phyloP scores from a whole-genome alignment of 1,140 invertebrate genomes.

The Tetraneura akinire region DNA sequence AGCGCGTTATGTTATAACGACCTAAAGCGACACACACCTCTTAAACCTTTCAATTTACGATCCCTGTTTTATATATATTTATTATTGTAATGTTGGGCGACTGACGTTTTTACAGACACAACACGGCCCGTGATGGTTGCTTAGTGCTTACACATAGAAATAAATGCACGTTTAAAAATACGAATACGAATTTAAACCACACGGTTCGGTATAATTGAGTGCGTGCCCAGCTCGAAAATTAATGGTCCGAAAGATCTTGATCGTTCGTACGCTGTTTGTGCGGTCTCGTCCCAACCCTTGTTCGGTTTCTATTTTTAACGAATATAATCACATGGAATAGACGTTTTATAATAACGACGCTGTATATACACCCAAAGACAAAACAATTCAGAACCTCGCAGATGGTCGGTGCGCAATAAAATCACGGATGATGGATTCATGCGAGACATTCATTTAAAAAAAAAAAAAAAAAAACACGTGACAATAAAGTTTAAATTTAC shows the following conservation, averaged over 20 bases:
- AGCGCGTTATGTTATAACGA: too few relatives aligned
- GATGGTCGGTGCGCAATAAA: too few relatives aligned
- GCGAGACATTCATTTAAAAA: too few relatives aligned
- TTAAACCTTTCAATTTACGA: background rate
- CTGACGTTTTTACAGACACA: background rate
- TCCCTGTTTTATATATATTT: background rate
- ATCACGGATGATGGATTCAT: too few relatives aligned
- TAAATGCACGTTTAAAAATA: background rate
- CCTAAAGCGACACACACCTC: too few relatives aligned
- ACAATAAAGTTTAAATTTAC: too few relatives aligned
- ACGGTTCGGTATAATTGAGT: background rate
- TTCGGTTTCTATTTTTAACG: slow-evolving; percentile 1
- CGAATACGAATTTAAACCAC: background rate
- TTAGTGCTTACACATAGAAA: background rate
- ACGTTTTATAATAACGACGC: background rate
- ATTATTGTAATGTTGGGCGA: background rate
- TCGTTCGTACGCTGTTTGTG: background rate
- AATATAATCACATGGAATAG: too few relatives aligned
- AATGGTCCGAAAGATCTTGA: slow-evolving; percentile 1
- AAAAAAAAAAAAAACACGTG: too few relatives aligned
- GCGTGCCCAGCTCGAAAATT: background rate
- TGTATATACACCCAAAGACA: too few relatives aligned
- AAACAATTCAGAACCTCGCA: too few relatives aligned
- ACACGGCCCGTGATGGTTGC: too few relatives aligned
- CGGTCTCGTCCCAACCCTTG: background rate